phyloP scores from a whole-genome alignment of 2,888 invertebrate genomes.

The Bombyx huttoni region DNA sequence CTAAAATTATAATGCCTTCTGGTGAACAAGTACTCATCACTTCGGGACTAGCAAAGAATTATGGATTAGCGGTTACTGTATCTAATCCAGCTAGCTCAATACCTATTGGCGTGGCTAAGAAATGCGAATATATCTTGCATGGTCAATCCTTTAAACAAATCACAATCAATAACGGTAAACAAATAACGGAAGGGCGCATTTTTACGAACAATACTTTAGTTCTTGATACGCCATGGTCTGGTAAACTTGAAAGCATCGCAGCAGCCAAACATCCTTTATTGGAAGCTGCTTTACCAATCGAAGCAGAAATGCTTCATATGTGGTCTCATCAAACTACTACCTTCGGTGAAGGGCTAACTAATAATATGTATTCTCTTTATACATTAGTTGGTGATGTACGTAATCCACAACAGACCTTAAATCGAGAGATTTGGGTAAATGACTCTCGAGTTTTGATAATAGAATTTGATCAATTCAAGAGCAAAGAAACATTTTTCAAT shows the following conservation, averaged over 20 bases:
- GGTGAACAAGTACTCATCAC: slow-evolving; percentile 88
- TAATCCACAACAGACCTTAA: slow-evolving; percentile 87
- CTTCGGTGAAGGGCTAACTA: slow-evolving; percentile 81
- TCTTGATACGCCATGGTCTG: slow-evolving; percentile 82
- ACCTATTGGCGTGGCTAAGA: slow-evolving; percentile 69
- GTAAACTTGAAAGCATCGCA: slow-evolving; percentile 82
- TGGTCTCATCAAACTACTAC: slow-evolving; percentile 88
- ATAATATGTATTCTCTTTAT: slow-evolving; percentile 86
- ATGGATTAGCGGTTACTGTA: slow-evolving; percentile 82
- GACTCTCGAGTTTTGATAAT: slow-evolving; percentile 90
- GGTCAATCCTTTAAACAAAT: slow-evolving; percentile 78
- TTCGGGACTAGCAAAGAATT: slow-evolving; percentile 83
- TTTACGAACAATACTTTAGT: slow-evolving; percentile 85
- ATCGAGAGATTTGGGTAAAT: slow-evolving; percentile 91
- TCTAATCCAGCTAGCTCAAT: slow-evolving; percentile 67
- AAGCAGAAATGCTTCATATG: slow-evolving; percentile 92
- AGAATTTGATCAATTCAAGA: slow-evolving; percentile 92
- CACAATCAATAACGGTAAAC: slow-evolving; percentile 78
- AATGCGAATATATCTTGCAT: slow-evolving; percentile 74
- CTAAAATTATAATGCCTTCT: slow-evolving; percentile 89
- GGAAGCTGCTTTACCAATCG: slow-evolving; percentile 87
- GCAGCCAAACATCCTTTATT: slow-evolving; percentile 85
- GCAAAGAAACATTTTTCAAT: slow-evolving; percentile 92
- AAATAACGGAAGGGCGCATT: slow-evolving; percentile 81
- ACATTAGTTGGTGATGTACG: slow-evolving; percentile 88